phyloP scores from a whole-genome alignment of 2,888 invertebrate species.

The Cosmopolites sordidus region DNA sequence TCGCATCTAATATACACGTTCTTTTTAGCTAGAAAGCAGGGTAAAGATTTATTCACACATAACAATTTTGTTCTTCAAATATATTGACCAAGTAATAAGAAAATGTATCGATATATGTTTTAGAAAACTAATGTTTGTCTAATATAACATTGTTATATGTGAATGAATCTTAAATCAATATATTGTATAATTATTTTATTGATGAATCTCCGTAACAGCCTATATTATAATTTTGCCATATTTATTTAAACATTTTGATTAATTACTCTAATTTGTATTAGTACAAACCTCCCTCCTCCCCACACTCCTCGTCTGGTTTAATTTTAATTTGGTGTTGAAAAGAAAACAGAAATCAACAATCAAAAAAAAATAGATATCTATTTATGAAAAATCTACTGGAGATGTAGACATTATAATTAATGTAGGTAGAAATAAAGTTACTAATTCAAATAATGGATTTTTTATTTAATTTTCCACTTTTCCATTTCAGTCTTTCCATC shows the following conservation, averaged over 20 bases:
- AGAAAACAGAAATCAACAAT: conserved; percentile 15
- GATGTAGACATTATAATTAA: conserved; percentile 16
- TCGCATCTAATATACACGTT: conserved; percentile 12
- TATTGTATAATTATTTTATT: conserved; percentile 6
- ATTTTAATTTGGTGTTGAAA: conserved; percentile 2
- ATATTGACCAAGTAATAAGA: background rate
- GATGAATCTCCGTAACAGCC: conserved; percentile 23
- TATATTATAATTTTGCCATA: conserved; percentile 14
- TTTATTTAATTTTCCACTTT: too few relatives aligned
- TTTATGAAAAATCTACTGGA: conserved; percentile 11
- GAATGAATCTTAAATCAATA: background rate
- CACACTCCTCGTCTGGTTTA: background rate
- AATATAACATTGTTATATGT: background rate
- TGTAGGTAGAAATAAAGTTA: conserved; percentile 23
- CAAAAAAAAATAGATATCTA: conserved; percentile 14
- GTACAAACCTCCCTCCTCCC: conserved; percentile 9
- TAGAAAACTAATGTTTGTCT: background rate
- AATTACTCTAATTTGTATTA: conserved; percentile 5
- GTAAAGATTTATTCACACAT: conserved; percentile 12
- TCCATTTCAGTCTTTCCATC: too few relatives aligned
- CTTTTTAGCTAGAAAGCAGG: conserved; percentile 18
- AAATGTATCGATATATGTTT: background rate
- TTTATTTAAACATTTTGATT: conserved; percentile 14
- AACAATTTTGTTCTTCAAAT: conserved; percentile 3
- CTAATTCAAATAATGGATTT: conserved; percentile 17